Evolutionary conservation across 37 sponge, comb jelly and placozoan species (phyloP).

Genomic region (Tethya wilhelma): DNA sequence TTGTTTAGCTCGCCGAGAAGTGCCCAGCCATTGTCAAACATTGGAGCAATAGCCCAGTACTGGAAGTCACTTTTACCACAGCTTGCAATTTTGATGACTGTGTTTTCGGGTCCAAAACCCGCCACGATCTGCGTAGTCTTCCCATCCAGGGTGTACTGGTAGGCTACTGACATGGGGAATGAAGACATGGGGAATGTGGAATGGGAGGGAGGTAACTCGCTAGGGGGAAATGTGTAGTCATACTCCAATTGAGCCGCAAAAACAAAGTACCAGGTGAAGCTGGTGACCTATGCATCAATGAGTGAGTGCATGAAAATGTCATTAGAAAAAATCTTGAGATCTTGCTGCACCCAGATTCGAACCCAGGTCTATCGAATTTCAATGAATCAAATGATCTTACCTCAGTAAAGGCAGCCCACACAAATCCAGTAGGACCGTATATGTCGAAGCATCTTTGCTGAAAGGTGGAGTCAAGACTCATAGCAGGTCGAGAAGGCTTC

Average conservation of each 20-base stretch:
- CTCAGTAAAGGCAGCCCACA: slow-evolving; percentile 68
- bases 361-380: no score
- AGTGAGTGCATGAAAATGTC: no score
- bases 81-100: slow-evolving; percentile 9
- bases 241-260: slow-evolving; percentile 58
- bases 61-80: slow-evolving; percentile 57
- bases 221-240: slow-evolving; percentile 23
- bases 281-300: no score
- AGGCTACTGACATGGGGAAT: slow-evolving; percentile 30
- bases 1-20: slow-evolving; percentile 79
- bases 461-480: slow-evolving; percentile 72
- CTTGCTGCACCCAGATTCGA: no score
- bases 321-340: no score
- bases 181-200: slow-evolving; percentile 2
- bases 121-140: slow-evolving; percentile 26
- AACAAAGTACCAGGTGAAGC: slow-evolving; percentile 66
- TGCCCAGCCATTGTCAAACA: slow-evolving; percentile 33
- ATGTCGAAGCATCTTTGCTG: slow-evolving; percentile 53
- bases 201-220: slow-evolving; percentile 55
- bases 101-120: background rate
- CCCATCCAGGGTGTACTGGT: slow-evolving; percentile 16
- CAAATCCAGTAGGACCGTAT: slow-evolving; percentile 63
- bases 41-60: slow-evolving; percentile 64
- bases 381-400: slow-evolving; percentile 39
- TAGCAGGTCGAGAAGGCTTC: slow-evolving; percentile 74